Conservation (phyloP, 2,888 invertebrate species). For the Prenolepis imparis region DNA sequence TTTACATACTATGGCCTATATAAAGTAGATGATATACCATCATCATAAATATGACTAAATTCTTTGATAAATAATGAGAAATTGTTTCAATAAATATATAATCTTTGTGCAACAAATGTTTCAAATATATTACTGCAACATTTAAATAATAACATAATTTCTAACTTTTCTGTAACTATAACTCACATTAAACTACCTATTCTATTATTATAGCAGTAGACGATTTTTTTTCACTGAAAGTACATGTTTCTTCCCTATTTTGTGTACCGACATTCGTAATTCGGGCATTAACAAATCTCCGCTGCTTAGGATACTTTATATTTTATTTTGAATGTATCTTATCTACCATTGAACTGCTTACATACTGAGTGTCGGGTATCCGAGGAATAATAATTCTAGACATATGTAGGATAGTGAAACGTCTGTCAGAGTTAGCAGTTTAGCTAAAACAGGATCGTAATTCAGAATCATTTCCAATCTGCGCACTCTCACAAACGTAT, state of each 20-base stretch:
- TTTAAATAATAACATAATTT: slow-evolving; percentile 73
- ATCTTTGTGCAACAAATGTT: slow-evolving; percentile 73
- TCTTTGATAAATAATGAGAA: slow-evolving; percentile 71
- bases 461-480: slow-evolving; percentile 21
- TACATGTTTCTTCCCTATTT: slow-evolving; percentile 54
- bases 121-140: slow-evolving; percentile 75
- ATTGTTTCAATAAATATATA: slow-evolving; percentile 60
- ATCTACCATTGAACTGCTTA: slow-evolving; percentile 59
- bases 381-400: slow-evolving; percentile 61
- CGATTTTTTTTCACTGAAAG: slow-evolving; percentile 64
- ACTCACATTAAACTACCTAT: slow-evolving; percentile 73
- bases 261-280: slow-evolving; percentile 36
- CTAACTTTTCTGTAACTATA: slow-evolving; percentile 65
- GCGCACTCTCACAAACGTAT: slow-evolving; percentile 50
- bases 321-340: slow-evolving; percentile 53
- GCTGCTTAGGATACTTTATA: slow-evolving; percentile 50
- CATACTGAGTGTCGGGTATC: slow-evolving; percentile 57
- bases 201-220: slow-evolving; percentile 70
- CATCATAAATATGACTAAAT: slow-evolving; percentile 64
- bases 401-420: slow-evolving; percentile 55
- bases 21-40: slow-evolving; percentile 43
- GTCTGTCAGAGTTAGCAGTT: slow-evolving; percentile 52
- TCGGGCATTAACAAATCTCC: slow-evolving; percentile 53
- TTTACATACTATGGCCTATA: slow-evolving; percentile 30
- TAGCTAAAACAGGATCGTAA: slow-evolving; percentile 41